Evolutionary conservation across 2,888 invertebrate genomes (phyloP).

Genomic region (Gymnosoma rotundatum): DNA sequence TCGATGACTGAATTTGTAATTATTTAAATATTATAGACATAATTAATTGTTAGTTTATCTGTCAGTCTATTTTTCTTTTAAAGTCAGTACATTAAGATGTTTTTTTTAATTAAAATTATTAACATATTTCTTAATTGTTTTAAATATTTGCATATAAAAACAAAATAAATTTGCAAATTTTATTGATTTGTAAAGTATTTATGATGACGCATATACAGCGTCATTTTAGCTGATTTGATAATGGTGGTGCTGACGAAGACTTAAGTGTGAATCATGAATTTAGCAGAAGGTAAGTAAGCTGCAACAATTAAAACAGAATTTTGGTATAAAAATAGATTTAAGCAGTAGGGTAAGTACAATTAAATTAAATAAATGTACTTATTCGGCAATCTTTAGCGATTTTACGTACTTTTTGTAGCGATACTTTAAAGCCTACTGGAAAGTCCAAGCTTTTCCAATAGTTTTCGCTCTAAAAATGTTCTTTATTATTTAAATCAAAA

Average conservation of each 20-base stretch:
- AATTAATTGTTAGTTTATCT: slow-evolving; percentile 7
- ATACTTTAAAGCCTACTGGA: too few species aligned
- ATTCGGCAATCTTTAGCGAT: too few species aligned
- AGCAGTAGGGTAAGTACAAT: too few species aligned
- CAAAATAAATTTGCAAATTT: slow-evolving; percentile 44
- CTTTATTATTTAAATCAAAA: too few species aligned
- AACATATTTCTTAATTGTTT: slow-evolving; percentile 38
- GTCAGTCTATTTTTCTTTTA: slow-evolving; percentile 17
- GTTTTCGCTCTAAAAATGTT: too few species aligned
- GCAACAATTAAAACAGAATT: too few species aligned
- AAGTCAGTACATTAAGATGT: slow-evolving; percentile 28
- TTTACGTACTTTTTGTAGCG: too few species aligned
- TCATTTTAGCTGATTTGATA: slow-evolving; percentile 1
- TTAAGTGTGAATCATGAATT: slow-evolving; percentile 18
- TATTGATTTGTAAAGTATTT: slow-evolving; percentile 38
- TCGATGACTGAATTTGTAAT: neutral
- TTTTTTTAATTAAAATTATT: slow-evolving; percentile 20
- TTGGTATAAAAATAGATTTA: too few species aligned
- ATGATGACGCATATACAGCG: slow-evolving; percentile 51
- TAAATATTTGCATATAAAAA: slow-evolving; percentile 21
- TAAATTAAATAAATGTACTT: too few species aligned
- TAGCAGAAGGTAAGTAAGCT: too few species aligned
- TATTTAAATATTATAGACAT: neutral
- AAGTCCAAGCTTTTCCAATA: too few species aligned
- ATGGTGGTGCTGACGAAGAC: slow-evolving; percentile 2